Evolutionary conservation across 2,888 invertebrate species (phyloP).

Genomic region (Sarcophaga carnaria): DNA sequence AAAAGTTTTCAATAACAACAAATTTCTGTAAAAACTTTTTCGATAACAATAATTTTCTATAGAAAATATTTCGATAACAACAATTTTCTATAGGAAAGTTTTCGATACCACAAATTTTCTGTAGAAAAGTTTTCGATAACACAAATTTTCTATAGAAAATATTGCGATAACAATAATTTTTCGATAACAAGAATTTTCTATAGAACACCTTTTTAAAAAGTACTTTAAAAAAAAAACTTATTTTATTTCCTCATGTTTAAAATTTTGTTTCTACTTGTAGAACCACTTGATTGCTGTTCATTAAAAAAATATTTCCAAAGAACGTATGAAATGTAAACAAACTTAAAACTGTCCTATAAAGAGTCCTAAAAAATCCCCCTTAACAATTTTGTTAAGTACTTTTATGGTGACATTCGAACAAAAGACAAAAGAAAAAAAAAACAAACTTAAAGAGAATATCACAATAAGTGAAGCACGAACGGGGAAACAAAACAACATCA

Average conservation of each 20-base stretch:
- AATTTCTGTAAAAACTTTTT: no score
- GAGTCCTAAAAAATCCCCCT: constrained; percentile 32
- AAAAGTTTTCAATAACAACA: no score
- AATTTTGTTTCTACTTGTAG: neutral
- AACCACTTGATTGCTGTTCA: constrained; percentile 16
- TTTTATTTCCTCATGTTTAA: neutral
- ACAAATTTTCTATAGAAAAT: no score
- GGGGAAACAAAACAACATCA: neutral
- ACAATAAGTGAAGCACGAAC: neutral
- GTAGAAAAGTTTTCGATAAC: no score
- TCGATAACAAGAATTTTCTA: no score
- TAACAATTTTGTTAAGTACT: constrained; percentile 57
- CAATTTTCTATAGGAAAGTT: no score
- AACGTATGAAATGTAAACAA: constrained; percentile 1
- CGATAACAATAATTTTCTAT: no score
- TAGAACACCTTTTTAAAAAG: neutral
- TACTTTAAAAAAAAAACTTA: neutral
- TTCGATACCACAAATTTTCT: no score
- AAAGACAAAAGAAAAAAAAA: constrained; percentile 1
- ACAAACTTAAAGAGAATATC: neutral
- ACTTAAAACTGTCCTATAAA: constrained; percentile 5
- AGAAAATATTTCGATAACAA: no score
- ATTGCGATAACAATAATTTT: no score
- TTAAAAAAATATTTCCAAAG: neutral
- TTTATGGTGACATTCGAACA: constrained; percentile 31